Evolutionary conservation across 2,888 invertebrate genomes (phyloP).

Genomic region (Cheilosia vulpina): DNA sequence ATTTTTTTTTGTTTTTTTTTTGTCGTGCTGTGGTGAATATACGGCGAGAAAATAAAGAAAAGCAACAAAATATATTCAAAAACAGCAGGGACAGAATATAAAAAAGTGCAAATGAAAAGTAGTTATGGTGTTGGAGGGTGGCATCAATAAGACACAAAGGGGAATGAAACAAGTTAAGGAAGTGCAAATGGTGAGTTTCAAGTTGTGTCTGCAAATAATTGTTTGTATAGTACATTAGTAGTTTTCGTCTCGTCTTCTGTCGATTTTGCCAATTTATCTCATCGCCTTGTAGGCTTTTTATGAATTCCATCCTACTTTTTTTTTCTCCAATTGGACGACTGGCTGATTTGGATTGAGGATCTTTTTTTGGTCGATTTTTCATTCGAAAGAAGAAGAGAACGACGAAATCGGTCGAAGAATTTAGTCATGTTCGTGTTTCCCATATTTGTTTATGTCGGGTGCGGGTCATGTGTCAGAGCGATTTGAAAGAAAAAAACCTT

Average conservation of each 20-base stretch:
- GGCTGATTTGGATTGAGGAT: background rate
- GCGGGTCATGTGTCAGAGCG: conserved; percentile 5
- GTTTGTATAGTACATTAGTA: background rate
- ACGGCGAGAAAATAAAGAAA: background rate
- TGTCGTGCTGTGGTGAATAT: conserved; percentile 1
- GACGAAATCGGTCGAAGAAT: background rate
- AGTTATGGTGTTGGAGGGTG: background rate
- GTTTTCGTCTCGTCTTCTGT: background rate
- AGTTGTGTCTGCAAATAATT: conserved; percentile 1
- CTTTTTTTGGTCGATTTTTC: background rate
- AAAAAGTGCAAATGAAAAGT: conserved; percentile 17
- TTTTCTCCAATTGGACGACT: background rate
- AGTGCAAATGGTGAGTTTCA: conserved; percentile 29
- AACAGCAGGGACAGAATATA: background rate
- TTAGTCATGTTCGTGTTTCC: background rate
- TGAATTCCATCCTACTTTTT: background rate
- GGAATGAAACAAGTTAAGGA: conserved; percentile 17
- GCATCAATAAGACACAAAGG: conserved; percentile 5
- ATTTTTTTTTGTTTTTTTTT: conserved; percentile 2
- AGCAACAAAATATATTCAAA: background rate
- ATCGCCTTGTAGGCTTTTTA: background rate
- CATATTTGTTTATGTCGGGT: background rate
- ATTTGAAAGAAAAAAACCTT: background rate
- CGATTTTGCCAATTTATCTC: conserved; percentile 6
- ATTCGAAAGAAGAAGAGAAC: background rate